Evolutionary conservation across 2,113 vertebrate genomes (phyloP).

Genomic region (Pteronura brasiliensis): DNA sequence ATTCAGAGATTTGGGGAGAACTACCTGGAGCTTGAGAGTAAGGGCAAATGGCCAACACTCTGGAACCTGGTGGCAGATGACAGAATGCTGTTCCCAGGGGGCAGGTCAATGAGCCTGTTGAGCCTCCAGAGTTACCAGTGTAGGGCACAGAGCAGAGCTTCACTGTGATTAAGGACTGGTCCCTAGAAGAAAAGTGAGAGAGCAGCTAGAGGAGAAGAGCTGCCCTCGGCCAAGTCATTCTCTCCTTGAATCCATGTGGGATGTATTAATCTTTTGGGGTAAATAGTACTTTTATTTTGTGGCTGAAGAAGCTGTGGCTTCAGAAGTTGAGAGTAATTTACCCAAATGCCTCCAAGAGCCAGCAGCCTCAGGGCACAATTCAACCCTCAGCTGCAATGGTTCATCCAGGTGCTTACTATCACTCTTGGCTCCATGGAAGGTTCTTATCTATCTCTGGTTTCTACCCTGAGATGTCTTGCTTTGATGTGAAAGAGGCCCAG

Average conservation of each 20-base stretch:
- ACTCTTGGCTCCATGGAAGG: background rate
- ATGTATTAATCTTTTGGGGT: background rate
- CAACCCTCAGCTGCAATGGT: background rate
- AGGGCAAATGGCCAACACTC: accelerated
- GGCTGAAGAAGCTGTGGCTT: background rate
- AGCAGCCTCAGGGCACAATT: background rate
- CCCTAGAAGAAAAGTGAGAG: background rate
- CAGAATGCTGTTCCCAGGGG: too few species aligned
- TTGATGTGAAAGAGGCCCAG: background rate
- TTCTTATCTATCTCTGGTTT: background rate
- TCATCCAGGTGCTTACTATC: background rate
- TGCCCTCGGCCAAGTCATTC: background rate
- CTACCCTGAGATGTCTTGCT: background rate
- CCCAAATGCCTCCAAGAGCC: background rate
- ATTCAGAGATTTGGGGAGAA: background rate
- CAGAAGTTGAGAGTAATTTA: background rate
- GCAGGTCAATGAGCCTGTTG: accelerated
- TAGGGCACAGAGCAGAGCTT: background rate
- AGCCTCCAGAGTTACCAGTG: background rate
- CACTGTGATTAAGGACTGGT: background rate
- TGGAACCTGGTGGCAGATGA: background rate
- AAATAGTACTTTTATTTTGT: background rate
- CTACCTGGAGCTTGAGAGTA: background rate
- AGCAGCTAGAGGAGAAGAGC: background rate
- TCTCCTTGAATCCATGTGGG: background rate